Base-by-base conservation (phyloP, 2,113 vertebrate species). In the Plectropomus leopardus region DNA sequence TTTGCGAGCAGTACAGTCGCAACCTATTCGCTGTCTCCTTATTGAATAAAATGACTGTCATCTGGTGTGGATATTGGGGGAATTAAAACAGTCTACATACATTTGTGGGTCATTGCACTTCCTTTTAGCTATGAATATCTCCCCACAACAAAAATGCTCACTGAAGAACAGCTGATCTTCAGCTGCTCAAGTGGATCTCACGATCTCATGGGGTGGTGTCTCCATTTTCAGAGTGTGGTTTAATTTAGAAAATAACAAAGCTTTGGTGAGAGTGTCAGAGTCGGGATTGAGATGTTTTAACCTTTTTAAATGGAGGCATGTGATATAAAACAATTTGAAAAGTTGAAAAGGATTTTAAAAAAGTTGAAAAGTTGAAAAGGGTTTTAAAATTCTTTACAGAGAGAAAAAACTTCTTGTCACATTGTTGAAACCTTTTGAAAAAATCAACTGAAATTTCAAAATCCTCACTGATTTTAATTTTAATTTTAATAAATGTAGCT, bases 161-260 rank as follows among this genome's bases (percentile, higher is more conserved):
- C 15, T 54, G n/a, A 42, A 58, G 57, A 69, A 23, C 23, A 42
- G 44, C 15, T 47, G n/a, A 55, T 34, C 72, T 55, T 36, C 24
- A 72, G 30, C 24, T 50, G 66, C 30, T 13, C 24, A 32, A 21
- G 36, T 57, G 34, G 51, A 63, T 68, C 55, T 72, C 30, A 21
- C 65, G 28, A 55, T 55, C 8, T 40, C 28, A n/a, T 10, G n/a
- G 32, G 21, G 1, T 21, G 19, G 24, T 7, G 23, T 64, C 51
- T 50, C 26, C n/a, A 3, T 34, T 42, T n/a, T 66, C 16, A 17
- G 21, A 30, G 4, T 23, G 24, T 32, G 34, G 67, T 64, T 69
- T 80, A 28, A 74, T 77, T 80, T 84, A 70, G 68, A 32, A 69
- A 64, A 34, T 3, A 32, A 40, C 9, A 45, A 70, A 53, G 32